These are phyloP conservation scores for Papilio xuthus DNA, from an alignment of 1,140 invertebrate species.

Conservation along the genomic window DNA sequence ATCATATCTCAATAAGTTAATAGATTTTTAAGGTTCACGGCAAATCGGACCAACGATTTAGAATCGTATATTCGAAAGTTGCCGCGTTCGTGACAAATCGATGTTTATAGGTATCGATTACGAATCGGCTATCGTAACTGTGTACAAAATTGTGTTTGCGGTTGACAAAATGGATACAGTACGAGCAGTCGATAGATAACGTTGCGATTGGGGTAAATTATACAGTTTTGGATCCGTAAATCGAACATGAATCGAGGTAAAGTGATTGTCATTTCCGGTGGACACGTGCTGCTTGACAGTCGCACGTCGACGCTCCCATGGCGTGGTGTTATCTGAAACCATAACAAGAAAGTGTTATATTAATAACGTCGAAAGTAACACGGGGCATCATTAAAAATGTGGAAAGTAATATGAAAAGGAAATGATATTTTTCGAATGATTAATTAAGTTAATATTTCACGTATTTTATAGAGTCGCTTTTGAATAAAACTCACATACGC, in stretches of 20 bases:
- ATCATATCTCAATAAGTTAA: neutral
- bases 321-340: constrained; percentile 75
- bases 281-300: constrained; percentile 40
- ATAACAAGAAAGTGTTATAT: constrained; percentile 31
- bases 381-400: neutral
- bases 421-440: neutral
- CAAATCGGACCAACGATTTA: neutral
- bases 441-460: neutral
- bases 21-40: constrained; percentile 4
- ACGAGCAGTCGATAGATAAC: neutral
- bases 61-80: constrained; percentile 26
- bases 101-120: constrained; percentile 50
- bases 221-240: constrained; percentile 30
- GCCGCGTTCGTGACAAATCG: constrained; percentile 56
- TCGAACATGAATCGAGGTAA: constrained; percentile 39
- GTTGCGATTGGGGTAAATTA: neutral
- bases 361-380: constrained; percentile 12
- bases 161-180: neutral
- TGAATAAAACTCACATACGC: no score
- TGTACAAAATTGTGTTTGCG: constrained; percentile 41
- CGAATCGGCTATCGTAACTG: constrained; percentile 54
- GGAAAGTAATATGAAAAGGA: neutral
- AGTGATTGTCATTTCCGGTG: constrained; percentile 45
- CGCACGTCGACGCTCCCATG: constrained; percentile 52
- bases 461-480: neutral